Conservation (phyloP, 2,113 vertebrate genomes). For the Phyllostomus hastatus region DNA sequence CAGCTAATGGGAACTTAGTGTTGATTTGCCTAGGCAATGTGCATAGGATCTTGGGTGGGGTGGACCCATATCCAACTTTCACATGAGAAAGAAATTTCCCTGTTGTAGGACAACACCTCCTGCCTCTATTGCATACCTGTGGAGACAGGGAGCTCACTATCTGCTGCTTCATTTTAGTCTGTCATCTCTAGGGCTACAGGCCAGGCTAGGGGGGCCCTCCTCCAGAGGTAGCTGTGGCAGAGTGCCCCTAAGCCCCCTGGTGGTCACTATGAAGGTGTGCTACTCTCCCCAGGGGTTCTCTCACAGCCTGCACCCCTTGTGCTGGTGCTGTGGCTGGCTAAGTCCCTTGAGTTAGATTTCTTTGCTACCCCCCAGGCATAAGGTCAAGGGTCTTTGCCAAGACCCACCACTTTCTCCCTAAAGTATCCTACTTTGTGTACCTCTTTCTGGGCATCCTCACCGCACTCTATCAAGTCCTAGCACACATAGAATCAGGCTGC, state of each 20-base stretch:
- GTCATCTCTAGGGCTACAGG: not conserved
- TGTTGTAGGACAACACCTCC: not conserved
- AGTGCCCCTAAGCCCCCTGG: conserved; percentile 35
- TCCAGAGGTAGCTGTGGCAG: not conserved
- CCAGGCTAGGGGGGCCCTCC: not conserved
- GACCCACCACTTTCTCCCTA: not conserved
- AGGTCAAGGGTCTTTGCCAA: not conserved
- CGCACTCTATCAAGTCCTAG: not conserved
- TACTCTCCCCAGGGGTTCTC: not conserved
- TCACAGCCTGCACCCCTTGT: not conserved
- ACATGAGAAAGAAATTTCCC: not conserved
- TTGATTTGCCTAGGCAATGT: not conserved
- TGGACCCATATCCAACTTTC: not conserved
- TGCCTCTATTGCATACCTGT: not conserved
- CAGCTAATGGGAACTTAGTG: conserved; percentile 11
- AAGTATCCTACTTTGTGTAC: not conserved
- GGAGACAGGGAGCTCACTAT: no score
- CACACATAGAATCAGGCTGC: not conserved
- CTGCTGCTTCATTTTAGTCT: not conserved
- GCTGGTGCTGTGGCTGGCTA: not conserved
- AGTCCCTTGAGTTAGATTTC: not conserved
- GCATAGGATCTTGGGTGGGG: not conserved
- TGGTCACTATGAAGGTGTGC: not conserved
- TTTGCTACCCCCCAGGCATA: not conserved
- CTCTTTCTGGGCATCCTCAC: not conserved